Conservation (phyloP, 2,113 vertebrate genomes). For the Bolborhynchus lineola region DNA sequence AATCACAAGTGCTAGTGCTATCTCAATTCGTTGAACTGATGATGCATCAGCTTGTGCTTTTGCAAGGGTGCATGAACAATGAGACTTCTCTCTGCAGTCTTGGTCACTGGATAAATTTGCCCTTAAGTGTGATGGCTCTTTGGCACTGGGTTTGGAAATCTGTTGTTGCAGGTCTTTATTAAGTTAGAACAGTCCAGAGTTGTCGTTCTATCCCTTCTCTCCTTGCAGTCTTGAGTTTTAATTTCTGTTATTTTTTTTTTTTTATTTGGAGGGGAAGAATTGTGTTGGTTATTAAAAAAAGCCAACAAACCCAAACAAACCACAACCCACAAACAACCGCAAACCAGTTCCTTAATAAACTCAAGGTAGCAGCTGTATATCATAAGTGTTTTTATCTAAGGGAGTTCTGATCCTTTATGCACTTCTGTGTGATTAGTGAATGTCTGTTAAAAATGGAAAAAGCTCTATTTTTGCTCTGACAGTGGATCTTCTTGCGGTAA, state of each 20-base stretch:
- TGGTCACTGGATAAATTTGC: not conserved
- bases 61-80: not conserved
- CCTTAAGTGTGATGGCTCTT: not conserved
- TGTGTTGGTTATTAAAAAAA: not conserved
- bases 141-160: not conserved
- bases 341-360: constrained; percentile 12
- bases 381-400: not conserved
- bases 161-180: not conserved
- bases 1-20: not conserved
- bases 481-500: not conserved
- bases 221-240: not conserved
- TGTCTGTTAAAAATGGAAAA: not conserved
- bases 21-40: not conserved
- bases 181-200: not conserved
- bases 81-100: not conserved
- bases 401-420: not conserved
- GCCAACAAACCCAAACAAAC: not conserved
- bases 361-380: not conserved
- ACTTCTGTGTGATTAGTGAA: not conserved
- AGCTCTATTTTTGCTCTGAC: not conserved
- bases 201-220: not conserved
- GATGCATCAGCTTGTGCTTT: not conserved
- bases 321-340: not conserved
- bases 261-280: not conserved
- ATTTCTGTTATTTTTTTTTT: not conserved